phyloP scores from a whole-genome alignment of 2,888 invertebrate species.

The Chrysopilus asiliformis region DNA sequence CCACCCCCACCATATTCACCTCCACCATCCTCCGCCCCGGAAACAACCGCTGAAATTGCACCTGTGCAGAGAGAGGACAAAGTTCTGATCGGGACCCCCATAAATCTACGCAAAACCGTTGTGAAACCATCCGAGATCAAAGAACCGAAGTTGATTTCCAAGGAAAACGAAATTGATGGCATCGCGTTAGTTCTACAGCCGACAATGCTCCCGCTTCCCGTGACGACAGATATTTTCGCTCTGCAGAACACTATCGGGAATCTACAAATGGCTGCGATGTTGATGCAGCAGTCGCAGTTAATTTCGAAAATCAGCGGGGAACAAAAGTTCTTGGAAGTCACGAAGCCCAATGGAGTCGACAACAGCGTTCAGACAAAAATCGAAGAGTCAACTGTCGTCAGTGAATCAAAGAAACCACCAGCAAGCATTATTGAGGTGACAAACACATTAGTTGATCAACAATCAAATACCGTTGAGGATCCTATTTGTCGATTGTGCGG shows the following conservation, averaged over 20 bases:
- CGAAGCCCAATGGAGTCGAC: background rate
- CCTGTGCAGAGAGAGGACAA: constrained; percentile 24
- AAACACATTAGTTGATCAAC: no score
- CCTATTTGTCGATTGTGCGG: constrained; percentile 4
- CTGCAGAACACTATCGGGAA: constrained; percentile 33
- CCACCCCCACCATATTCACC: background rate
- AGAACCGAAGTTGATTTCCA: constrained; percentile 10
- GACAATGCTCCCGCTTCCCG: constrained; percentile 32
- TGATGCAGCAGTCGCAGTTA: constrained; percentile 29
- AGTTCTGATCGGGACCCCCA: constrained; percentile 34
- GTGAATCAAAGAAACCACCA: background rate
- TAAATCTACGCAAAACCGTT: constrained; percentile 29
- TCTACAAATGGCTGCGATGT: constrained; percentile 32
- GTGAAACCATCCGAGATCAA: constrained; percentile 8
- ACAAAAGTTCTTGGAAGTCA: background rate
- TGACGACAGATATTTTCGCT: constrained; percentile 32
- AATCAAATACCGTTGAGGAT: background rate
- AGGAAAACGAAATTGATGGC: constrained; percentile 21
- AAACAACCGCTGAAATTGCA: background rate
- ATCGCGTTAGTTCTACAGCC: constrained; percentile 35
- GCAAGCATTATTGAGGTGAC: background rate
- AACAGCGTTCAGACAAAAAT: background rate
- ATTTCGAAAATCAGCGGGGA: constrained; percentile 14
- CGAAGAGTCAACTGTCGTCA: background rate
- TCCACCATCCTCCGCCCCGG: background rate